These are phyloP conservation scores for Drosophila anomelani DNA, from an alignment of 2,888 invertebrate species.

Conservation along the genomic window DNA sequence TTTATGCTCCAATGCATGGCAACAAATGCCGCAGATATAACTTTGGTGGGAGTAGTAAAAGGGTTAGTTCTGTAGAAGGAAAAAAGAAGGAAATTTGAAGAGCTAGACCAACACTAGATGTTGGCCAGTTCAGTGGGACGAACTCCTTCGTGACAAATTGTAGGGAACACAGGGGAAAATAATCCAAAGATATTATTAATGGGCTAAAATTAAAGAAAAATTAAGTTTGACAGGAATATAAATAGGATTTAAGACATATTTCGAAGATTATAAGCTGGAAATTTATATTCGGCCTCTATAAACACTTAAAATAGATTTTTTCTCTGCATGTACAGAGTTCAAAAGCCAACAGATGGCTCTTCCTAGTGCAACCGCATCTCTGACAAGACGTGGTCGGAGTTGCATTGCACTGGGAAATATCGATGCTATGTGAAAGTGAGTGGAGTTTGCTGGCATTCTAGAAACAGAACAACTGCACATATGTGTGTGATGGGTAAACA, in stretches of 20 bases:
- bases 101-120: slow-evolving; percentile 65
- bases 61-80: slow-evolving; percentile 15
- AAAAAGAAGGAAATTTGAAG: slow-evolving; percentile 69
- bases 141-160: slow-evolving; percentile 68
- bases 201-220: not conserved
- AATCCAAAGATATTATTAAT: not conserved
- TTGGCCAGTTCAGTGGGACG: slow-evolving; percentile 42
- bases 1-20: slow-evolving; percentile 72
- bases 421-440: slow-evolving; percentile 69
- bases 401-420: slow-evolving; percentile 54
- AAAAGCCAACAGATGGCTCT: slow-evolving; percentile 39
- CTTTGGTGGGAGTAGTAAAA: not conserved
- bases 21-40: slow-evolving; percentile 71
- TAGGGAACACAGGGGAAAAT: slow-evolving; percentile 21
- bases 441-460: slow-evolving; percentile 39
- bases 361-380: slow-evolving; percentile 26
- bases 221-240: not conserved
- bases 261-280: not conserved
- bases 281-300: too few species aligned
- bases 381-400: slow-evolving; percentile 57
- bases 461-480: slow-evolving; percentile 16
- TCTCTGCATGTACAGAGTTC: slow-evolving; percentile 4
- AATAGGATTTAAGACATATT: not conserved
- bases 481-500: slow-evolving; percentile 62
- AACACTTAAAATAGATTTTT: not conserved